These are phyloP conservation scores for Formicarius rufipectus DNA, from an alignment of 2,113 vertebrate species.

Conservation along the genomic window DNA sequence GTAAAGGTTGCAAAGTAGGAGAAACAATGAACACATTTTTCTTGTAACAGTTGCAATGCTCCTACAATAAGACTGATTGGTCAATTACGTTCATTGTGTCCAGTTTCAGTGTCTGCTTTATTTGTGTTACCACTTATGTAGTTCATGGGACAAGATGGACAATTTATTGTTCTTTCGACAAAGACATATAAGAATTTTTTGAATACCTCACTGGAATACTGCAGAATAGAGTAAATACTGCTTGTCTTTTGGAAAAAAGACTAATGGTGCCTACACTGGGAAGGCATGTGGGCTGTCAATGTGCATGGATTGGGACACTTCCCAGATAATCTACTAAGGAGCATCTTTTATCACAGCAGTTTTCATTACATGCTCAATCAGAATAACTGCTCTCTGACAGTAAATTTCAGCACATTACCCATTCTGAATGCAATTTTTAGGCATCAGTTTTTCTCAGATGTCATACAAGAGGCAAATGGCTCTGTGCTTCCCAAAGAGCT, in stretches of 20 bases:
- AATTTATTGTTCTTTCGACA: background rate
- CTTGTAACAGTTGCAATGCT: background rate
- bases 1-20: background rate
- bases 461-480: background rate
- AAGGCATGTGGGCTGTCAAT: background rate
- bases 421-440: background rate
- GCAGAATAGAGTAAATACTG: background rate
- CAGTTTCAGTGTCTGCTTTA: background rate
- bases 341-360: background rate
- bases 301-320: background rate
- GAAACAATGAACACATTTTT: background rate
- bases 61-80: background rate
- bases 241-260: background rate
- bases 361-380: background rate
- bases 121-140: background rate
- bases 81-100: background rate
- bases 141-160: background rate
- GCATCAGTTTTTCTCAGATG: background rate
- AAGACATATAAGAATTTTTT: background rate
- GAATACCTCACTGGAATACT: background rate
- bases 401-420: background rate
- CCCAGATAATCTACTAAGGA: background rate
- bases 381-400: background rate
- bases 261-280: background rate
- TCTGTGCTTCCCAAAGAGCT: background rate